phyloP scores from a whole-genome alignment of 2,888 invertebrate genomes.

The Limnephilus rhombicus region DNA sequence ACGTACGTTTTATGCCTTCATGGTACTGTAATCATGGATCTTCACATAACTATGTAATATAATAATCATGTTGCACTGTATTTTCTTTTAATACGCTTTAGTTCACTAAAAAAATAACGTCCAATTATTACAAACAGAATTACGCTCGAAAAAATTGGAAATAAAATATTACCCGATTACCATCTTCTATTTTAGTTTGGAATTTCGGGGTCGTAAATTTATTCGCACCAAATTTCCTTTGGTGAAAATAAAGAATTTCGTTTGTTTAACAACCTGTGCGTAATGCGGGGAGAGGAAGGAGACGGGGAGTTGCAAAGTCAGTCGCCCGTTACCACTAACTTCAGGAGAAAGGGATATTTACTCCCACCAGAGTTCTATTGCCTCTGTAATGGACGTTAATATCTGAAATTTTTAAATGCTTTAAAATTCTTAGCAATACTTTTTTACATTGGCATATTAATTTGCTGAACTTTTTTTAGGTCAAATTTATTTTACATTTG shows the following conservation, averaged over 20 bases:
- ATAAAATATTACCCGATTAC: background rate
- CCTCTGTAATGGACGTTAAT: background rate
- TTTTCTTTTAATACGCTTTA: too few relatives aligned
- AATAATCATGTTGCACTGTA: too few relatives aligned
- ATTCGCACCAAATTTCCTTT: background rate
- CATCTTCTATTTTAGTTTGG: background rate
- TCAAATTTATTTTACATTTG: too few relatives aligned
- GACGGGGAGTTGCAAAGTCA: background rate
- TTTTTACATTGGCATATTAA: background rate
- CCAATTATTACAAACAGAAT: background rate
- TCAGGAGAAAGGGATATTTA: conserved; percentile 6
- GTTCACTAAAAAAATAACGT: too few relatives aligned
- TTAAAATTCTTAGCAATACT: background rate
- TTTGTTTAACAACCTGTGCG: conserved; percentile 36
- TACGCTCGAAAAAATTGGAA: background rate
- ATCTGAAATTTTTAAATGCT: background rate
- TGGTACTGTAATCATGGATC: too few relatives aligned
- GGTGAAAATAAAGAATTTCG: conserved; percentile 25
- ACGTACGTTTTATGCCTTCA: too few relatives aligned
- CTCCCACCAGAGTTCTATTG: background rate
- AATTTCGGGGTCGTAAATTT: background rate
- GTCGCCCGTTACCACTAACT: background rate
- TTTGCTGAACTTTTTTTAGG: background rate
- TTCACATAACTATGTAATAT: too few relatives aligned
- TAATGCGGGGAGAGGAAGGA: conserved; percentile 18